These are phyloP conservation scores for Aproaerema taeniolella DNA, from an alignment of 2,888 invertebrate genomes.

Conservation along the genomic window DNA sequence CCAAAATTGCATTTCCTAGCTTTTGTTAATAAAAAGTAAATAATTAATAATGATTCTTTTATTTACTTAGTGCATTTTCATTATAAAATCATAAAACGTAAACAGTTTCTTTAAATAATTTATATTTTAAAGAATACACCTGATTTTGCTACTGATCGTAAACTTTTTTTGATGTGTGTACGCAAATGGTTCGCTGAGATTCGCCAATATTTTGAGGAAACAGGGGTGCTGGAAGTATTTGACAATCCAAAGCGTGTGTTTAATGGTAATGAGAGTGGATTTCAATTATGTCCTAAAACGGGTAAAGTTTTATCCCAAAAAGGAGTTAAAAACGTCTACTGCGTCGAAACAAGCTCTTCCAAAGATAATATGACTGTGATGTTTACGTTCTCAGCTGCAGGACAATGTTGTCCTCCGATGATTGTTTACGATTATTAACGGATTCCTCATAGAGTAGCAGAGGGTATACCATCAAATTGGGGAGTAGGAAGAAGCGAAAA, in stretches of 20 bases:
- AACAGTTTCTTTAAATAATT: no score
- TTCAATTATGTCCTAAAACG: constrained; percentile 24
- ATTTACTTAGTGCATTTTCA: no score
- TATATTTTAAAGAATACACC: no score
- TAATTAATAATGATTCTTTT: no score
- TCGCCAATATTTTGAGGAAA: constrained; percentile 13
- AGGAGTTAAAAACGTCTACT: constrained; percentile 36
- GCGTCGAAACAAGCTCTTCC: constrained; percentile 35
- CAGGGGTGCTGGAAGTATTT: constrained; percentile 11
- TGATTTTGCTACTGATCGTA: no score
- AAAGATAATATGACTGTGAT: constrained; percentile 44
- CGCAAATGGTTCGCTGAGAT: constrained; percentile 29
- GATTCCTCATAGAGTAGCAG: constrained; percentile 33
- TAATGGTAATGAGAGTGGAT: constrained; percentile 27
- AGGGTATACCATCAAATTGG: constrained; percentile 37
- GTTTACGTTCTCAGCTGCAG: constrained; percentile 44
- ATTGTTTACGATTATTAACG: constrained; percentile 34
- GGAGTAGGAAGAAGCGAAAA: constrained; percentile 39
- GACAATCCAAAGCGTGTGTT: constrained; percentile 18
- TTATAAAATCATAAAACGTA: no score
- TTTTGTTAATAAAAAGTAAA: no score
- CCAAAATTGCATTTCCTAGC: no score
- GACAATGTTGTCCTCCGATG: constrained; percentile 33
- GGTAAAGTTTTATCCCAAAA: constrained; percentile 22
- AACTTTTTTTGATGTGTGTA: no score